Conservation (phyloP, 1,140 invertebrate genomes). For the Frieseomelitta varia region DNA sequence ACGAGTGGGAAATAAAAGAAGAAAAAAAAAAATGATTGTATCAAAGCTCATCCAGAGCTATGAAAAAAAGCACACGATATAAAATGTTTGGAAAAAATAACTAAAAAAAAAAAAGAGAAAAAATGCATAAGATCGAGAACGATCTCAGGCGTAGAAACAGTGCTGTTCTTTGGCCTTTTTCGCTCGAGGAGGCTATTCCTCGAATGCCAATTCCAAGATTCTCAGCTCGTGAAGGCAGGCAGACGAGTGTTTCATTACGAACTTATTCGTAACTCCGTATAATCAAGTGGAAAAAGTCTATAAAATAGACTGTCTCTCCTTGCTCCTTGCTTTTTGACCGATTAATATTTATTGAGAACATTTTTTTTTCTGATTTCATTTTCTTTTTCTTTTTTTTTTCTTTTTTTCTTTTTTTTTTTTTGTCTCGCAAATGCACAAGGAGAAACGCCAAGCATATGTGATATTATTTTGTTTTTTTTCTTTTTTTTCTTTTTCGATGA, state of each 20-base stretch:
- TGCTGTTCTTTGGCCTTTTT: conserved; percentile 55
- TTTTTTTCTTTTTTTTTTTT: not conserved
- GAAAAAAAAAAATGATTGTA: conserved; percentile 28
- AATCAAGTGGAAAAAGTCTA: conserved; percentile 42
- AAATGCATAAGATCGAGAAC: conserved; percentile 32
- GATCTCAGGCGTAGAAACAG: conserved; percentile 33
- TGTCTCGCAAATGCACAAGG: conserved; percentile 6
- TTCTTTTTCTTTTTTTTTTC: not conserved
- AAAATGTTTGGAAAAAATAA: conserved; percentile 32
- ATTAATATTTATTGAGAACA: not conserved
- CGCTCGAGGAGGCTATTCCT: conserved; percentile 4
- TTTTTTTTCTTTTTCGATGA: conserved; percentile 16
- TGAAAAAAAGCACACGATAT: conserved; percentile 29
- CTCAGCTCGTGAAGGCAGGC: not conserved
- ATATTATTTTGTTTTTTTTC: conserved; percentile 21
- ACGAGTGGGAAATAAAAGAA: conserved; percentile 27
- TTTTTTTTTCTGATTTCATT: not conserved
- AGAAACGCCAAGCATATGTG: conserved; percentile 36
- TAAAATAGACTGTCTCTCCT: conserved; percentile 27
- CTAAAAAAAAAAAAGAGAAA: conserved; percentile 1
- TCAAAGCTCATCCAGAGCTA: conserved; percentile 29
- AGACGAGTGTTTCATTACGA: not conserved
- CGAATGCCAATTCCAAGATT: conserved; percentile 25
- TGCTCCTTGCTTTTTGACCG: not conserved
- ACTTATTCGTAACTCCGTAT: not conserved